Evolutionary conservation across 1,140 invertebrate genomes (phyloP), one percentile per base, ranked within the genome.

Genomic region (Ephestia elutella): DNA sequence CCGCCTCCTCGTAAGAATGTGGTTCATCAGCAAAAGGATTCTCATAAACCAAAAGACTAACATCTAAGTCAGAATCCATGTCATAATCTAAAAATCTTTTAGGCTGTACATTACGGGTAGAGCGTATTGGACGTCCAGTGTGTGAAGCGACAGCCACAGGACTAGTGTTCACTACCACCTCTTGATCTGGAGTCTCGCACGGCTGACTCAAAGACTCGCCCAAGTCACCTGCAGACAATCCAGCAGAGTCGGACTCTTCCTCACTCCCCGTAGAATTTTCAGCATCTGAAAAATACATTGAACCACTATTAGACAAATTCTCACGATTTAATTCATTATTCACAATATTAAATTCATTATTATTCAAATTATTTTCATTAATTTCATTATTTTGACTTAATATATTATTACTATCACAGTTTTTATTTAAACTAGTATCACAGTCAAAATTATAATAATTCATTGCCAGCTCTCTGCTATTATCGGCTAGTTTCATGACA

Each of bases 11-110:
- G 15, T 13, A 28, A 9, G 25, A 25, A 28, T 5, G 11, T 5
- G 53, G 53, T 8, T 54, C 53, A 32, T 32, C 53, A 28, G 9
- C 13, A 54, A 10, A 8, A 32, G 30, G 11, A 32, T 8, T 32
- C 7, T 32, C 7, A 32, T 8, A 32, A 5, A 32, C 30, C 7
- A 25, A 25, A 32, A 32, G 7, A 32, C 11, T 32, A 1, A 11
- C 30, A 10, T 32, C 30, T 5, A 4, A 20, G 20, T 21, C 13
- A 4, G 50, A 5, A 53, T 50, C 15, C 18, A 50, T 10, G 10
- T 18, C n/a, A 50, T 50, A 50, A 50, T 50, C 49, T 2, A 19
- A 50, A 50, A 50, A 50, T 2, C 19, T 19, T 19, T 50, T 50
- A 17, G 10, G 49, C 49, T 50, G 5, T 19, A n/a, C 19, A 19